Evolutionary conservation across 2,797 vertebrate genomes (phyloP).

Genomic region (Tachyglossus aculeatus): DNA sequence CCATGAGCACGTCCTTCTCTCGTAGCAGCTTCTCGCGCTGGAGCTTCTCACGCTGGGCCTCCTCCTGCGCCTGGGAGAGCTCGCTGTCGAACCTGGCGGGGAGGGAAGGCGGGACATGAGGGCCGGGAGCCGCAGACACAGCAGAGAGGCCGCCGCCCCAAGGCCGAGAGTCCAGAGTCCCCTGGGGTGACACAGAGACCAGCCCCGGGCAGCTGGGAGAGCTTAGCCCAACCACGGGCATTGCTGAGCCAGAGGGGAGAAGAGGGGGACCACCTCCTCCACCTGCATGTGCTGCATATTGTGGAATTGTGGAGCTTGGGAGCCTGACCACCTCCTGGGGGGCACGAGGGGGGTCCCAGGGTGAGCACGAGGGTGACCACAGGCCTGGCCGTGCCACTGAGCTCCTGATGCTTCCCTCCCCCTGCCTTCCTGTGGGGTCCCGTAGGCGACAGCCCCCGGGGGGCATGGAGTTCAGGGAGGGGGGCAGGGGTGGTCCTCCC

Average conservation of each 20-base stretch:
- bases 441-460: not conserved
- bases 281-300: too few species aligned
- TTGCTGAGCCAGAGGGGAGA: not conserved
- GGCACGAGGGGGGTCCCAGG: too few species aligned
- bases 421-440: not conserved
- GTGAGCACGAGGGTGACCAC: too few species aligned
- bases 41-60: slow-evolving; percentile 88
- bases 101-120: not conserved
- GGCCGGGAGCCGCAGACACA: not conserved
- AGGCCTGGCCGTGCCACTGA: too few species aligned
- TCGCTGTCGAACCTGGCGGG: slow-evolving; percentile 88
- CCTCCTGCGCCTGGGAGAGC: slow-evolving; percentile 86
- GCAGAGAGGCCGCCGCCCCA: not conserved
- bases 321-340: too few species aligned
- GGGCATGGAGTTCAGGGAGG: not conserved
- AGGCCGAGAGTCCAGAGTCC: not conserved
- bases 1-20: slow-evolving; percentile 89
- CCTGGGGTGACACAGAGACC: not conserved
- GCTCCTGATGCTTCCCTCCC: not conserved
- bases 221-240: too few species aligned
- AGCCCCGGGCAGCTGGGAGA: not conserved
- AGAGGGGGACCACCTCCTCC: not conserved
- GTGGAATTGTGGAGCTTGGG: too few species aligned
- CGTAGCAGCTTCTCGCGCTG: slow-evolving; percentile 89
- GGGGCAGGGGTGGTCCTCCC: too few species aligned